A percentile compares a stretch with the other conserved stretches of the same genome.
phyloP scores from a whole-genome alignment of 2,113 vertebrate species.

The Hydropotes inermis region DNA sequence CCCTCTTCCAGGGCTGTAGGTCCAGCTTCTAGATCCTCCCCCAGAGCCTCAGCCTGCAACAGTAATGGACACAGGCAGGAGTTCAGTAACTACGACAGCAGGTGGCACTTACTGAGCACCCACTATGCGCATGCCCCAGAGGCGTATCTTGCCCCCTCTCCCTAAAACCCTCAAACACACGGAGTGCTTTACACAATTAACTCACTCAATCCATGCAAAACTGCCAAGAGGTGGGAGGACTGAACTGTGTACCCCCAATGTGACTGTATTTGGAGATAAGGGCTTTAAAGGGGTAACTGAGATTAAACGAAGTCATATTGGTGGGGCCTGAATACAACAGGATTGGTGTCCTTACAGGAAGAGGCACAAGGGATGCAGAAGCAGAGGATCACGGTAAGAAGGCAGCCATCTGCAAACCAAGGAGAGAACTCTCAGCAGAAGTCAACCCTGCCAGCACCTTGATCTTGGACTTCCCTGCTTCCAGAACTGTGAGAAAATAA shows the following conservation, averaged over 20 bases:
- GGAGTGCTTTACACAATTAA: background rate
- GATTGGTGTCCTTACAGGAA: background rate
- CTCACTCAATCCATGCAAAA: background rate
- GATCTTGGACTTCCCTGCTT: background rate
- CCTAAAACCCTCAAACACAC: background rate
- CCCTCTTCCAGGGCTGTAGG: background rate
- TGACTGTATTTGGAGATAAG: background rate
- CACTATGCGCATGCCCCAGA: background rate
- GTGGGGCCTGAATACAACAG: background rate
- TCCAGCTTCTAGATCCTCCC: background rate
- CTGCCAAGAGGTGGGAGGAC: background rate
- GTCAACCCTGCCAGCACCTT: background rate
- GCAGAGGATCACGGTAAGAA: background rate
- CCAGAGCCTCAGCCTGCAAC: background rate
- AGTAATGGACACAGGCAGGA: background rate
- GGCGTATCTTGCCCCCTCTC: fast-evolving
- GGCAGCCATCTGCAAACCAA: background rate
- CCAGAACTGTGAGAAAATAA: background rate
- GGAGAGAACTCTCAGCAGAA: background rate
- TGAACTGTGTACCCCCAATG: no score
- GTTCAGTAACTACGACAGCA: background rate
- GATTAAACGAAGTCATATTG: background rate
- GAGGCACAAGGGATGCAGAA: background rate
- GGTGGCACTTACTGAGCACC: background rate
- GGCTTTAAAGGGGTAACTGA: background rate